Conservation (phyloP, 2,113 vertebrate genomes). For the Podarcis cretensis region DNA sequence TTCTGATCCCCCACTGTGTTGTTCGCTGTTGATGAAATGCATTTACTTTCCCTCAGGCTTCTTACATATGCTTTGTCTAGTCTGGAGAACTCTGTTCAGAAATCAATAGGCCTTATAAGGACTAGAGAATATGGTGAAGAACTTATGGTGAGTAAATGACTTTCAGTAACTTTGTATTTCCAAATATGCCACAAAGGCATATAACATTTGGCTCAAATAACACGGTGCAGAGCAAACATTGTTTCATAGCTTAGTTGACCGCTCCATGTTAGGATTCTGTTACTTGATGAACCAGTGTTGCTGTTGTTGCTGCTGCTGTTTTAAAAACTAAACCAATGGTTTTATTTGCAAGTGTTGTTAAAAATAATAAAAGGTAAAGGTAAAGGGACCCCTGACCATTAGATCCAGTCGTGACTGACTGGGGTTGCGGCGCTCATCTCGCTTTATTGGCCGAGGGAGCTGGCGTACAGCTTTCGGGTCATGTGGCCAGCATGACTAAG, state of each 20-base stretch:
- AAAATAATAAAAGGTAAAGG: not conserved
- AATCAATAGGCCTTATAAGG: not conserved
- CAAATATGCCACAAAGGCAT: not conserved
- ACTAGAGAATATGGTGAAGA: not conserved
- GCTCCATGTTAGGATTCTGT: not conserved
- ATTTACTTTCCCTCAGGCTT: not conserved
- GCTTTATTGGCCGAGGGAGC: too few relatives aligned
- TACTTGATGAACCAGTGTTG: not conserved
- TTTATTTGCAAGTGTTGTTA: not conserved
- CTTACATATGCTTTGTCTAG: not conserved
- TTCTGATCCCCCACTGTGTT: too few relatives aligned
- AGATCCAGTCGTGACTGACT: too few relatives aligned
- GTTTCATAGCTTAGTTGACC: not conserved
- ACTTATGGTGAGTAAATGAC: not conserved
- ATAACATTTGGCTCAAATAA: not conserved
- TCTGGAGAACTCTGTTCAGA: not conserved
- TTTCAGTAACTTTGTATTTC: not conserved
- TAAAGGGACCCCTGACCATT: too few relatives aligned
- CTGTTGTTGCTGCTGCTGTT: not conserved
- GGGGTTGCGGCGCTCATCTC: too few relatives aligned
- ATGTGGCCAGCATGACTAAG: too few relatives aligned
- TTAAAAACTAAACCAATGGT: not conserved
- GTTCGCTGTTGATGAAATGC: not conserved
- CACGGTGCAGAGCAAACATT: not conserved
- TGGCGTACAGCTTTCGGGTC: too few relatives aligned